These are phyloP conservation scores for Falco cherrug DNA, from an alignment of 2,797 vertebrate genomes.

Conservation along the genomic window DNA sequence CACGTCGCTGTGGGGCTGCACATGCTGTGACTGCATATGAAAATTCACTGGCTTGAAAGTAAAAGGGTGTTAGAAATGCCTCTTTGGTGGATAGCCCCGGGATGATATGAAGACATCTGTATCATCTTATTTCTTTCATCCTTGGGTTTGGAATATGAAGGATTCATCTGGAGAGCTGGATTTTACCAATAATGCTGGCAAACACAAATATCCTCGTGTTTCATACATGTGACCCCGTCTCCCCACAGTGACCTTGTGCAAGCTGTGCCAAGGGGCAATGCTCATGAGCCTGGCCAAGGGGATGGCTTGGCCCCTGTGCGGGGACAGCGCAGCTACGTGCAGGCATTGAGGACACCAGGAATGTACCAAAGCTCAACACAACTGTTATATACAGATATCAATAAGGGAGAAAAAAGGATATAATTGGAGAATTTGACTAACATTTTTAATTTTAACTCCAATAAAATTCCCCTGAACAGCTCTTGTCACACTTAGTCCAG, in stretches of 20 bases:
- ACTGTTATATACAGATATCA: not conserved
- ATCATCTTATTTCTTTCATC: not conserved
- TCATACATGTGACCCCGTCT: not conserved
- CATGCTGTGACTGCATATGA: not conserved
- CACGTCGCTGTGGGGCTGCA: not conserved
- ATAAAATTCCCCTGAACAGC: not conserved
- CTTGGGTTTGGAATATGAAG: not conserved
- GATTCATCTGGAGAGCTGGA: not conserved
- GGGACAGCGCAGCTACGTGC: not conserved
- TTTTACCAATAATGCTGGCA: not conserved
- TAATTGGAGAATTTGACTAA: not conserved
- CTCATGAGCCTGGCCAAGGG: too few species aligned
- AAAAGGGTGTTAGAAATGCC: constrained; percentile 1
- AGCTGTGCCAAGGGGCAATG: not conserved
- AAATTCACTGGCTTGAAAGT: constrained; percentile 28
- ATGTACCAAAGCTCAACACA: not conserved
- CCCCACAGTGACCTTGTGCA: not conserved
- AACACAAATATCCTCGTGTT: not conserved
- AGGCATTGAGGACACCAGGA: not conserved
- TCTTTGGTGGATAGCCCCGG: not conserved
- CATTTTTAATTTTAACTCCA: not conserved
- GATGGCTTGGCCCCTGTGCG: fast-evolving
- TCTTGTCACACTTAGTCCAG: not conserved
- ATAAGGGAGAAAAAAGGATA: not conserved
- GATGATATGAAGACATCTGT: not conserved